These are phyloP conservation scores for Protophormia terraenovae DNA, from an alignment of 2,888 invertebrate genomes.

Conservation along the genomic window DNA sequence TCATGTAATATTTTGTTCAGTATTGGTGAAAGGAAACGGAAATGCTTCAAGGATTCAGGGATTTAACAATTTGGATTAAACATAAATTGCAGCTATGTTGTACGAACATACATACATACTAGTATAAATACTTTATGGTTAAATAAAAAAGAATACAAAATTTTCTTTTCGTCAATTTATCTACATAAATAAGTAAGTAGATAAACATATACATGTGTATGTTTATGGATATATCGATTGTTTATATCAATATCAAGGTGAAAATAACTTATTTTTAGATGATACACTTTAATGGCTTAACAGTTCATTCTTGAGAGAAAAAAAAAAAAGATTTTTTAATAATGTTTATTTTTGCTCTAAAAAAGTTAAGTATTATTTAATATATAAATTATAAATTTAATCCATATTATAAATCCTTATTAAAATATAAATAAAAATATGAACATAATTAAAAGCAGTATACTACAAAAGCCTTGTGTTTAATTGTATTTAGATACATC, in stretches of 20 bases:
- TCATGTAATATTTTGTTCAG: slow-evolving; percentile 11
- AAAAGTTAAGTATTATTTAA: not conserved
- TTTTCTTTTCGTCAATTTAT: not conserved
- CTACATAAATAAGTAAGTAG: not conserved
- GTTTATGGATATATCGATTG: not conserved
- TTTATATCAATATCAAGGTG: slow-evolving; percentile 18
- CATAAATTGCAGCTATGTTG: slow-evolving; percentile 39
- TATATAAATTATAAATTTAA: not conserved
- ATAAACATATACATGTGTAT: not conserved
- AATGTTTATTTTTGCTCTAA: not conserved
- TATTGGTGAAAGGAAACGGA: slow-evolving; percentile 24
- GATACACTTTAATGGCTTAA: not conserved
- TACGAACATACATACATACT: not conserved
- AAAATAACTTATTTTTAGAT: not conserved
- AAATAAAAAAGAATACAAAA: not conserved
- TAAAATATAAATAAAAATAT: not conserved
- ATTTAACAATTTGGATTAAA: slow-evolving; percentile 39
- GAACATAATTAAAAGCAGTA: slow-evolving; percentile 5
- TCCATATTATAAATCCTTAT: not conserved
- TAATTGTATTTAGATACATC: slow-evolving; percentile 4
- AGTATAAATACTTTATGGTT: too few species aligned
- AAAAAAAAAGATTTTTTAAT: not conserved
- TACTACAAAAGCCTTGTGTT: slow-evolving; percentile 8
- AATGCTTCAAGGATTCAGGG: slow-evolving; percentile 27
- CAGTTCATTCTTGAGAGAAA: not conserved